Percentiles rank a stretch among this genome's conserved stretches.
Evolutionary conservation across 2,888 invertebrate genomes (phyloP).

Genomic region (Dynastes tityus): DNA sequence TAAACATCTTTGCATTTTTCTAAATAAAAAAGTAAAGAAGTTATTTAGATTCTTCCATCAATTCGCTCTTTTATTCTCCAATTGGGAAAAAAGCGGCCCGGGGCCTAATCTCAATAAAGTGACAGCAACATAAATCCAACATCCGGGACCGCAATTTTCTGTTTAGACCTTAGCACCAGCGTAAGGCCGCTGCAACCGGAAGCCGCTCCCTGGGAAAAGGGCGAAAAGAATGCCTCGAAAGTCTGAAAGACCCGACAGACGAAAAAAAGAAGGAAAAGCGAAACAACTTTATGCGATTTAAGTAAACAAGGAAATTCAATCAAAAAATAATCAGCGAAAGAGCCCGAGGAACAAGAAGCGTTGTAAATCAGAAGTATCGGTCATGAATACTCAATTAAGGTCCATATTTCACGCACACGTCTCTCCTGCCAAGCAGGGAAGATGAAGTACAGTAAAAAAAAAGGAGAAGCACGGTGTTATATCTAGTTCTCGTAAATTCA

Average conservation of each 20-base stretch:
- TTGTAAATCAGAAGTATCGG: conserved; percentile 61
- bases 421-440: conserved; percentile 43
- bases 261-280: conserved; percentile 5
- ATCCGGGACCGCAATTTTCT: conserved; percentile 23
- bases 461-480: conserved; percentile 13
- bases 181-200: neutral
- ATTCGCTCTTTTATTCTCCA: conserved; percentile 48
- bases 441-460: neutral
- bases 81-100: conserved; percentile 28
- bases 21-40: too few relatives aligned
- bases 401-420: conserved; percentile 58
- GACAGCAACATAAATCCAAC: conserved; percentile 36
- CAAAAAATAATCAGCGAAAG: conserved; percentile 61
- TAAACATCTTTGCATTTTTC: too few relatives aligned
- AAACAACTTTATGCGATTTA: conserved; percentile 48
- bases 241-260: neutral
- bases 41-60: neutral
- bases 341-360: conserved; percentile 54
- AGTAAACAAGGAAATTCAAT: conserved; percentile 56
- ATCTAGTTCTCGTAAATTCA: conserved; percentile 59
- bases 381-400: conserved; percentile 64
- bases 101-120: conserved; percentile 37
- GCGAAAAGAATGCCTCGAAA: neutral
- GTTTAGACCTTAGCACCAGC: neutral
- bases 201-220: neutral